phyloP scores from a whole-genome alignment of 2,113 vertebrate species.

The Mormyrus lacerda region DNA sequence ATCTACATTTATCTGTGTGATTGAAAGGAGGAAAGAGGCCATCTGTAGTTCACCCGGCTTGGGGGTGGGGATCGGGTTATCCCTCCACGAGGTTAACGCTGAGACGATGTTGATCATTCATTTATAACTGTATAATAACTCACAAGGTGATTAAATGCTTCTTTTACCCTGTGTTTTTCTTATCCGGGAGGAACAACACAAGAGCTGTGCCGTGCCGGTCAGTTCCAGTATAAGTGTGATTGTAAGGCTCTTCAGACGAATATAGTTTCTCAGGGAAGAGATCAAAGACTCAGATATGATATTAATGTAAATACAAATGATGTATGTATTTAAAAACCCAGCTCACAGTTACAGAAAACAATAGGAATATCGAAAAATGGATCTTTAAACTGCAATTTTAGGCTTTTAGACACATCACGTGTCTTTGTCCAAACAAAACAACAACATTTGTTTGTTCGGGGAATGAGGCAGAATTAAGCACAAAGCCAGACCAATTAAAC shows the following conservation, averaged over 20 bases:
- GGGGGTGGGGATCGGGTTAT: neutral
- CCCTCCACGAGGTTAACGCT: neutral
- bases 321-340: neutral
- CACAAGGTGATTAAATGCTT: neutral
- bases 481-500: slow-evolving; percentile 20
- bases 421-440: slow-evolving; percentile 37
- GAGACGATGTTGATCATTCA: neutral
- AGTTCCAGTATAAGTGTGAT: neutral
- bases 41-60: neutral
- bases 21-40: neutral
- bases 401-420: neutral
- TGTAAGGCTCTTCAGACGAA: neutral
- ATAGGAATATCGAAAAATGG: neutral
- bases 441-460: slow-evolving; percentile 20
- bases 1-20: neutral
- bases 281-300: neutral
- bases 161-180: neutral
- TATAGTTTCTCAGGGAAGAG: neutral
- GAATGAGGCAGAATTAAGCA: slow-evolving; percentile 37
- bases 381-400: neutral
- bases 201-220: neutral
- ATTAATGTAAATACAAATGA: neutral
- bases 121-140: slow-evolving; percentile 6
- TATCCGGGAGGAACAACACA: neutral
- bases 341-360: neutral